Conservation (phyloP, 2,888 invertebrate genomes). For the Metalampra italica region DNA sequence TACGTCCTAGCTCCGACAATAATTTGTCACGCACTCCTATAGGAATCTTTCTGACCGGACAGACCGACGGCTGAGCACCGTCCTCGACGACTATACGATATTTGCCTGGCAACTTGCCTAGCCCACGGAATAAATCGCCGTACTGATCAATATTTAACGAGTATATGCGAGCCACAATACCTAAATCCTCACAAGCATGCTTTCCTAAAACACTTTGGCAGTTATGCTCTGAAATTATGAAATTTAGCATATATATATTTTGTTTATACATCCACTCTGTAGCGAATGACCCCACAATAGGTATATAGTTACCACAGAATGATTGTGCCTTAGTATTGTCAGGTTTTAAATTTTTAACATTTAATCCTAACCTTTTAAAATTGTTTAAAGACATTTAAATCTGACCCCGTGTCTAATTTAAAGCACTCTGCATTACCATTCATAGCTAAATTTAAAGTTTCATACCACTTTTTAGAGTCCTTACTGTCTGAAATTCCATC, state of each 20-base stretch:
- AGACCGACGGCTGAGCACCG: slow-evolving; percentile 4
- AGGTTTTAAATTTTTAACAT: neutral
- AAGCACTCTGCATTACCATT: neutral
- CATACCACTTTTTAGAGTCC: slow-evolving; percentile 6
- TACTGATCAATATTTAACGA: neutral
- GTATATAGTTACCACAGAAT: slow-evolving; percentile 4
- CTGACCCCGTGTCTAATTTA: slow-evolving; percentile 8
- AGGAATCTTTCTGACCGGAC: slow-evolving; percentile 20
- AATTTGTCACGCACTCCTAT: slow-evolving; percentile 19
- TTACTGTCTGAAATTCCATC: neutral
- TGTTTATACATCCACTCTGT: slow-evolving; percentile 1
- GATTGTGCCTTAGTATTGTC: slow-evolving; percentile 1
- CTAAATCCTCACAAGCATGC: slow-evolving; percentile 4
- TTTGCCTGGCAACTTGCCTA: slow-evolving; percentile 21
- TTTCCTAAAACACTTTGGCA: slow-evolving; percentile 1
- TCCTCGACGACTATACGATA: slow-evolving; percentile 18
- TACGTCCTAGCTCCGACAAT: slow-evolving; percentile 8
- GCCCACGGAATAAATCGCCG: slow-evolving; percentile 19
- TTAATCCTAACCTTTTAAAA: neutral
- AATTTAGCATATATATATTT: neutral
- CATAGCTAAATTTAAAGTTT: neutral
- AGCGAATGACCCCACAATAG: neutral
- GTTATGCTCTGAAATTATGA: neutral
- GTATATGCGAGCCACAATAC: neutral
- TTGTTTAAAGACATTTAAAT: slow-evolving; percentile 1